These are phyloP conservation scores for Dicrostonyx torquatus DNA, from an alignment of 2,797 vertebrate genomes.

Conservation along the genomic window DNA sequence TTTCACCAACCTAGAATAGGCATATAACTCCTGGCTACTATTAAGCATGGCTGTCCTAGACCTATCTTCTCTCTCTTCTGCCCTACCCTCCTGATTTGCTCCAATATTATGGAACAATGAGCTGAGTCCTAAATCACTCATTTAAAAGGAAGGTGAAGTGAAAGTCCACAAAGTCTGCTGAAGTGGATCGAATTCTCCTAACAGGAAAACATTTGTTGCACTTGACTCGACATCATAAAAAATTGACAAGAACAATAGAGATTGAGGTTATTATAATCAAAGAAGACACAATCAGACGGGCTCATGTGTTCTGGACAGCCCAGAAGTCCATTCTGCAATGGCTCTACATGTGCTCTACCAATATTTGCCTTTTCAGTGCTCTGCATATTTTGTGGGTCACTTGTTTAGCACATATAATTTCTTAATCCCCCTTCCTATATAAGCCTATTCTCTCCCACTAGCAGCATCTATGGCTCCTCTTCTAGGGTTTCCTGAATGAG, in stretches of 20 bases:
- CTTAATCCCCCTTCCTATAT: background rate
- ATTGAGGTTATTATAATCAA: background rate
- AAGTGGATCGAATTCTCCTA: background rate
- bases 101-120: background rate
- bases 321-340: background rate
- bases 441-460: background rate
- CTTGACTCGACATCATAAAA: background rate
- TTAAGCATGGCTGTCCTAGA: background rate
- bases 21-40: background rate
- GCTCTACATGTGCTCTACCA: background rate
- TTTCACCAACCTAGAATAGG: constrained; percentile 10
- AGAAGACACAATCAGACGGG: background rate
- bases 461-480: background rate
- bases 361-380: background rate
- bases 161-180: no score
- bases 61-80: background rate
- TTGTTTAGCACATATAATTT: background rate
- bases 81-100: background rate
- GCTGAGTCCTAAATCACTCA: background rate
- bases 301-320: background rate
- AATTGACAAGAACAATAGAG: background rate
- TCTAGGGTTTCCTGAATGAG: background rate
- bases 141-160: background rate
- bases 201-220: background rate
- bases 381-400: background rate